These are phyloP conservation scores for Drosophila borborema DNA, from an alignment of 2,888 invertebrate genomes.

Conservation along the genomic window DNA sequence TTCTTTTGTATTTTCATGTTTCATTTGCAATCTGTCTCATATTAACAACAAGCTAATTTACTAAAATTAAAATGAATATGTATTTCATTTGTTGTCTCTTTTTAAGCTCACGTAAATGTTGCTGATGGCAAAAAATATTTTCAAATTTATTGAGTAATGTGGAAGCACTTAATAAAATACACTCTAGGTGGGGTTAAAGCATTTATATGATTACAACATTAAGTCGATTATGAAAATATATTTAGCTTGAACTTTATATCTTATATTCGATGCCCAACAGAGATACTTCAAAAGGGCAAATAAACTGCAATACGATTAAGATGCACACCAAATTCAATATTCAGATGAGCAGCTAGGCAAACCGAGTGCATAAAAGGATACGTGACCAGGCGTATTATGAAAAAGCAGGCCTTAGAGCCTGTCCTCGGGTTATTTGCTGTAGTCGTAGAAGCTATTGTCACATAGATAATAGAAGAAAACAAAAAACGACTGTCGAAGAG, in stretches of 20 bases:
- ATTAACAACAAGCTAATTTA: no score
- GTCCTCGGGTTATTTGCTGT: constrained; percentile 57
- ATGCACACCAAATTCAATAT: constrained; percentile 2
- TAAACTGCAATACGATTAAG: not conserved
- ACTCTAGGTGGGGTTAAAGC: not conserved
- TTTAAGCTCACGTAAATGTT: no score
- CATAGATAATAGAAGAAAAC: not conserved
- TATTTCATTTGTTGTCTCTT: not conserved
- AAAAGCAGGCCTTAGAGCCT: constrained; percentile 37
- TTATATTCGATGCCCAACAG: not conserved
- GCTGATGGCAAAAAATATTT: no score
- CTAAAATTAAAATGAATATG: not conserved
- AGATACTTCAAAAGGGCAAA: not conserved
- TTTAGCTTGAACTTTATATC: not conserved
- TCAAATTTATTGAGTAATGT: not conserved
- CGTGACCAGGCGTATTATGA: constrained; percentile 28
- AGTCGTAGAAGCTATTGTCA: constrained; percentile 14
- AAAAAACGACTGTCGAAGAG: constrained; percentile 1
- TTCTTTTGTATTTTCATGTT: not conserved
- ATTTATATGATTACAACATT: not conserved
- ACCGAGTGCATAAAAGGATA: not conserved
- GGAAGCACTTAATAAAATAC: not conserved
- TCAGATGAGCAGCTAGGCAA: not conserved
- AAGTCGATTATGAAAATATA: not conserved
- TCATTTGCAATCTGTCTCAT: no score